phyloP scores from a whole-genome alignment of 2,797 vertebrate species.

The Eurystomus glaucurus region DNA sequence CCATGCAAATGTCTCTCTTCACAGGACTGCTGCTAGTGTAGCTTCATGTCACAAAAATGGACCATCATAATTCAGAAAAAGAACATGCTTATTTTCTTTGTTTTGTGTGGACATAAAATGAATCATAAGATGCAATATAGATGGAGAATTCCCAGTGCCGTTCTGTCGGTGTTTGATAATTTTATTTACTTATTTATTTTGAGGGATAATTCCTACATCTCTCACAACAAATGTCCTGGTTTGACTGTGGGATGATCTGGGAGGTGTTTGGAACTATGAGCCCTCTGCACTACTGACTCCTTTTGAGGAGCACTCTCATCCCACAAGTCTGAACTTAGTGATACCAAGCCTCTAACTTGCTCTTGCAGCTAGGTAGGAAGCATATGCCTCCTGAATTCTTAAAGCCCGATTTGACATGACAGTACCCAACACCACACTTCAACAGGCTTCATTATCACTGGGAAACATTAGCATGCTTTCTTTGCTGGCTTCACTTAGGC shows the following conservation, averaged over 20 bases:
- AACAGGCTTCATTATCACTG: accelerated
- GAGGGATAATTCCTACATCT: background rate
- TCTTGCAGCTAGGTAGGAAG: background rate
- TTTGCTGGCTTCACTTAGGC: background rate
- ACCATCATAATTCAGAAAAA: background rate
- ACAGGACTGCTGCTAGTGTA: background rate
- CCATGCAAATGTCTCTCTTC: background rate
- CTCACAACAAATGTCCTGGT: background rate
- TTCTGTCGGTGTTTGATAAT: background rate
- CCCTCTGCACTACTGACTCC: background rate
- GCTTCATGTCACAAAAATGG: background rate
- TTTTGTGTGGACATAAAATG: background rate
- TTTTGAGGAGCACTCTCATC: background rate
- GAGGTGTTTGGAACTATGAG: background rate
- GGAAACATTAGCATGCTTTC: background rate
- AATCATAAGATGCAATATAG: background rate
- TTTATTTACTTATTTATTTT: background rate
- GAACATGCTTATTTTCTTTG: background rate
- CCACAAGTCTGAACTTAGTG: background rate
- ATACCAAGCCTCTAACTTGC: background rate
- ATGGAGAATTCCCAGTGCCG: background rate
- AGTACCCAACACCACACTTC: background rate
- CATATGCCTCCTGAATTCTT: background rate
- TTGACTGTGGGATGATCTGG: background rate
- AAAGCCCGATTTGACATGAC: accelerated